Evolutionary conservation across 2,888 invertebrate genomes (phyloP).

Genomic region (Tetropium fuscum): DNA sequence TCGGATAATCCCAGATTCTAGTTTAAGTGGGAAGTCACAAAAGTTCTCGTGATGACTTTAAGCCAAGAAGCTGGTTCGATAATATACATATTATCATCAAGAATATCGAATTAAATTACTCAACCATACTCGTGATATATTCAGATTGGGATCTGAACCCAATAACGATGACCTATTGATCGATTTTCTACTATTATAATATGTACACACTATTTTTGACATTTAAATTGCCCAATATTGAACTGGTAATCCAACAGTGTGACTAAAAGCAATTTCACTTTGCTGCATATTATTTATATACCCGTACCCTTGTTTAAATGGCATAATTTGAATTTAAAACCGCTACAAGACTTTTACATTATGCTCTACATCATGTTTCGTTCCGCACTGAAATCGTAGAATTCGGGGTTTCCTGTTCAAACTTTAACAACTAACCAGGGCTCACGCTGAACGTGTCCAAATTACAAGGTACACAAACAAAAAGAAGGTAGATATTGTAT

Average conservation of each 20-base stretch:
- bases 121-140: conserved; percentile 5
- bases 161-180: too few relatives aligned
- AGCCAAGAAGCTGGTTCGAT: neutral
- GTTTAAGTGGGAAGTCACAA: neutral
- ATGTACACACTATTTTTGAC: too few relatives aligned
- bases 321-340: conserved; percentile 2
- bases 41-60: neutral
- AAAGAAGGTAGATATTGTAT: too few relatives aligned
- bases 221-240: too few relatives aligned
- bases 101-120: conserved; percentile 9
- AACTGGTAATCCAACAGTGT: too few relatives aligned
- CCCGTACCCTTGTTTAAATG: conserved; percentile 2
- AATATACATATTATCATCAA: conserved; percentile 9
- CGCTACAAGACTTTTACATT: conserved; percentile 5
- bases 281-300: neutral
- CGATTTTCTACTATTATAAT: too few relatives aligned
- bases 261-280: too few relatives aligned
- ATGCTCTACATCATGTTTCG: too few relatives aligned
- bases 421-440: neutral
- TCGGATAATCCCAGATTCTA: neutral
- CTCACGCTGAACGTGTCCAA: too few relatives aligned
- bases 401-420: neutral
- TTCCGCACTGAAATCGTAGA: neutral
- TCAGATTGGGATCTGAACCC: conserved; percentile 7
- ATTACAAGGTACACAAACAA: too few relatives aligned